Evolutionary conservation across 2,113 vertebrate genomes (phyloP), one percentile per base, ranked within the genome.

Genomic region (Daubentonia madagascariensis): DNA sequence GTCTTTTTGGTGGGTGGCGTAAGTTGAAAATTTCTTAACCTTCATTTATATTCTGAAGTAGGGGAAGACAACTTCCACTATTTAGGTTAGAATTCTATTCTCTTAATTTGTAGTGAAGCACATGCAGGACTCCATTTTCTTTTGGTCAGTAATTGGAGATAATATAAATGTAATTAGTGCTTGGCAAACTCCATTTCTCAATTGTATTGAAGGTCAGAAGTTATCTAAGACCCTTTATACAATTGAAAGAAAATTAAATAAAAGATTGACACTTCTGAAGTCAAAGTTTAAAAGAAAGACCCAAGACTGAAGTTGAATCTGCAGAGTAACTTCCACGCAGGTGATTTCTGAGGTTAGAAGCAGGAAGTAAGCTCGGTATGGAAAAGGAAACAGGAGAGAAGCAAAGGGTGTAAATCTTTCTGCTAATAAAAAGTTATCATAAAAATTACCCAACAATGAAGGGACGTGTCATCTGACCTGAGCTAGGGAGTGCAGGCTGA

Each of bases 1-100:
- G 5, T 20, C 32, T 37, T 68, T 94, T 91, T 18, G 45, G 48
- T 70, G 68, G n/a, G 67, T 65, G 25, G 30, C 6, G 32, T 20
- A 93, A 11, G 1, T 30, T 86, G 68, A 65, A 85, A 80, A 35
- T 40, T 93, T 76, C 10, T 89, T 50, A 85, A 20, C 37, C 11
- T 97, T 96, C 83, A 89, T 85, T 88, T 91, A 63, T 63, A 78
- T 91, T 78, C 23, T 93, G 18, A 96, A 90, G 70, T n/a, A 72
- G 22, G 32, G 9, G 17, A 84, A 54, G 79, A 40, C 48, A 80
- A 40, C 23, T 65, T 59, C 68, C 18, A 85, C 8, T 32, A 84
- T 8, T 52, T 72, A n/a, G 12, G 1, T 59, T 59, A 57, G 43
- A 85, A 48, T 40, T 78, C 11, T 87, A 73, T 90, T 90, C 86